Evolutionary conservation across 2,797 vertebrate genomes (phyloP).

Genomic region (Poecilia gillii): DNA sequence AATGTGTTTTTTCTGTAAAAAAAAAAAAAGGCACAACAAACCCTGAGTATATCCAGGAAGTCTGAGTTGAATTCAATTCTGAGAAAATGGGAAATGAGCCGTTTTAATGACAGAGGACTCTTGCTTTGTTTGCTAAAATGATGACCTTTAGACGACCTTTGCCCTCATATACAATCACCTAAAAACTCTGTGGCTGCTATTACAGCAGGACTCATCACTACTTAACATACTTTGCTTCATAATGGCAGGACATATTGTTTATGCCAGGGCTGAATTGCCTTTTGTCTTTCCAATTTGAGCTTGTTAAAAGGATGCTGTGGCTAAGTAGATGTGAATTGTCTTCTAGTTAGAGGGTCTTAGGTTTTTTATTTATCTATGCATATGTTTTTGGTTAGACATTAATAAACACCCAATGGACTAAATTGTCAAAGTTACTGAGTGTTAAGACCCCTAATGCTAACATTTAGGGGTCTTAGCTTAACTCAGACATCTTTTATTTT

Average conservation of each 20-base stretch:
- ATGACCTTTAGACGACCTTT: conserved; percentile 53
- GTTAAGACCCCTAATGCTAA: background rate
- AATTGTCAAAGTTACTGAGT: background rate
- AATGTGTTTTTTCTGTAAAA: conserved; percentile 26
- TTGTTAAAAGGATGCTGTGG: background rate
- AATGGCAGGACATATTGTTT: conserved; percentile 44
- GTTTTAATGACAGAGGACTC: conserved; percentile 57
- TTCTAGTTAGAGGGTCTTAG: background rate
- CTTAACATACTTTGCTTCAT: conserved; percentile 9
- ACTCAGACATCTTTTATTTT: background rate
- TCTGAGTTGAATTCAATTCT: background rate
- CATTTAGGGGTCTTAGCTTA: background rate
- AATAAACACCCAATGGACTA: background rate
- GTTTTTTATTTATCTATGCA: background rate
- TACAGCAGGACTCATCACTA: conserved; percentile 12
- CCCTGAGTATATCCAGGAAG: background rate
- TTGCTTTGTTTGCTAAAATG: conserved; percentile 15
- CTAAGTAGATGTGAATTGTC: background rate
- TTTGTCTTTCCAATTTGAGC: conserved; percentile 27
- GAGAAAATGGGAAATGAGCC: background rate
- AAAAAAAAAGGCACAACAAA: background rate
- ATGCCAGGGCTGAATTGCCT: background rate
- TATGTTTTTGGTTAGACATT: too few relatives aligned
- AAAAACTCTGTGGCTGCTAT: too few relatives aligned
- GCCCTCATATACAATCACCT: conserved; percentile 53